Conservation (phyloP, 1,140 invertebrate species). For the Drosophila aff. region DNA sequence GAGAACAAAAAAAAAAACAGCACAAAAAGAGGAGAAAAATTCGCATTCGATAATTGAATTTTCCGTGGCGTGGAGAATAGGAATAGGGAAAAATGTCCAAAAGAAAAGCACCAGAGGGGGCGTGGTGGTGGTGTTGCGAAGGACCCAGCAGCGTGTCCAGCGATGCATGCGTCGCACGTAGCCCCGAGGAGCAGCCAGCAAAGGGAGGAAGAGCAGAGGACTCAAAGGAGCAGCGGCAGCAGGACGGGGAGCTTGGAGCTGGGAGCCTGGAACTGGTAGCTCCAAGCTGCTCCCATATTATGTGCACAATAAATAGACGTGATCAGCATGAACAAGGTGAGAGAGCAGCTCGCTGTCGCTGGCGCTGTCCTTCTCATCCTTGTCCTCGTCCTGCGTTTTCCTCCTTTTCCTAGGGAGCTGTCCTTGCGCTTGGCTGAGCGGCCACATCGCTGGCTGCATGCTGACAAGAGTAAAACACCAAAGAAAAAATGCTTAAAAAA, state of each 20-base stretch:
- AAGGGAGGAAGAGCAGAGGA: conserved; percentile 10
- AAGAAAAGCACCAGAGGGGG: conserved; percentile 19
- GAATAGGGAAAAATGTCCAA: conserved; percentile 48
- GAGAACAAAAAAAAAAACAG: conserved; percentile 52
- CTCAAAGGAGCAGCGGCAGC: conserved; percentile 22
- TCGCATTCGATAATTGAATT: conserved; percentile 85
- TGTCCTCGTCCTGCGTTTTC: conserved; percentile 24
- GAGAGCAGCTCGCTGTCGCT: conserved; percentile 48
- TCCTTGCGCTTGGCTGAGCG: conserved; percentile 76
- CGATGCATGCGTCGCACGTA: conserved; percentile 82
- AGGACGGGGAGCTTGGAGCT: background rate
- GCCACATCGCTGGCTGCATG: conserved; percentile 69
- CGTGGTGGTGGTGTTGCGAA: conserved; percentile 6
- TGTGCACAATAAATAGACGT: conserved; percentile 85
- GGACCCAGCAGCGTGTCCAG: conserved; percentile 71
- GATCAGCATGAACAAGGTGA: conserved; percentile 80
- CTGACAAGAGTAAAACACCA: conserved; percentile 47
- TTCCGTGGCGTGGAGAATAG: conserved; percentile 61
- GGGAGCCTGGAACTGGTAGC: conserved; percentile 4
- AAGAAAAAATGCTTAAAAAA: background rate
- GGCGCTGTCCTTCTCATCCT: conserved; percentile 18
- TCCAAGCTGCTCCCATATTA: conserved; percentile 81
- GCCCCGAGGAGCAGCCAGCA: conserved; percentile 64
- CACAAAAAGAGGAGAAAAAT: conserved; percentile 73
- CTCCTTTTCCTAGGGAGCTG: conserved; percentile 40